Conservation (phyloP, 1,140 invertebrate genomes). For the Venustaconcha ellipsiformis region DNA sequence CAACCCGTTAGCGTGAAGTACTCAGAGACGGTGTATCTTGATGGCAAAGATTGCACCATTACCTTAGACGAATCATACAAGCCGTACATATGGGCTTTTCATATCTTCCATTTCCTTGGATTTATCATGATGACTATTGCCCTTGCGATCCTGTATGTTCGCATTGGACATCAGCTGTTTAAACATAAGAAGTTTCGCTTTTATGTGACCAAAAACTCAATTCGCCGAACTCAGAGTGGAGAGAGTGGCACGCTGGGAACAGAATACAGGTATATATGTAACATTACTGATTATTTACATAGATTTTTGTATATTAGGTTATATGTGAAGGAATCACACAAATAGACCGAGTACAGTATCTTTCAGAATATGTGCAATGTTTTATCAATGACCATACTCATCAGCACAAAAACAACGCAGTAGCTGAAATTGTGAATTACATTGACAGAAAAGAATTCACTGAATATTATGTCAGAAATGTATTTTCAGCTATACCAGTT, state of each 20-base stretch:
- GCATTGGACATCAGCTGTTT: slow-evolving; percentile 25
- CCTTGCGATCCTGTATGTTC: slow-evolving; percentile 29
- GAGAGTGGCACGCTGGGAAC: slow-evolving; percentile 18
- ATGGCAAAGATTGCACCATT: slow-evolving; percentile 24
- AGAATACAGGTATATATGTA: too few species aligned
- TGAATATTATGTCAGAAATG: too few species aligned
- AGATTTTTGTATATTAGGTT: too few species aligned
- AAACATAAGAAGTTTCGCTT: slow-evolving; percentile 32
- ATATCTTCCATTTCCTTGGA: slow-evolving; percentile 24
- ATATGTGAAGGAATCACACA: too few species aligned
- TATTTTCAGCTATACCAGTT: too few species aligned
- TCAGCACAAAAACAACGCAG: too few species aligned
- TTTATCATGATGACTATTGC: slow-evolving; percentile 16
- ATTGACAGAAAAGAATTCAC: too few species aligned
- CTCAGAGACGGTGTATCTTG: slow-evolving; percentile 4
- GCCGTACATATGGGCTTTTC: slow-evolving; percentile 10
- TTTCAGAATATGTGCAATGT: too few species aligned
- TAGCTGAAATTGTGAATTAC: too few species aligned
- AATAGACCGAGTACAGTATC: too few species aligned
- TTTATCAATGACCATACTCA: too few species aligned
- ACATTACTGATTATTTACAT: too few species aligned
- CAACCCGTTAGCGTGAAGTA: slow-evolving; percentile 11
- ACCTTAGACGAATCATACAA: slow-evolving; percentile 15
- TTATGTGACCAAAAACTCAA: slow-evolving; percentile 21
- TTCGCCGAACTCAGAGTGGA: slow-evolving; percentile 23